phyloP scores from a whole-genome alignment of 2,888 invertebrate species.

The Frankliniella intonsa region DNA sequence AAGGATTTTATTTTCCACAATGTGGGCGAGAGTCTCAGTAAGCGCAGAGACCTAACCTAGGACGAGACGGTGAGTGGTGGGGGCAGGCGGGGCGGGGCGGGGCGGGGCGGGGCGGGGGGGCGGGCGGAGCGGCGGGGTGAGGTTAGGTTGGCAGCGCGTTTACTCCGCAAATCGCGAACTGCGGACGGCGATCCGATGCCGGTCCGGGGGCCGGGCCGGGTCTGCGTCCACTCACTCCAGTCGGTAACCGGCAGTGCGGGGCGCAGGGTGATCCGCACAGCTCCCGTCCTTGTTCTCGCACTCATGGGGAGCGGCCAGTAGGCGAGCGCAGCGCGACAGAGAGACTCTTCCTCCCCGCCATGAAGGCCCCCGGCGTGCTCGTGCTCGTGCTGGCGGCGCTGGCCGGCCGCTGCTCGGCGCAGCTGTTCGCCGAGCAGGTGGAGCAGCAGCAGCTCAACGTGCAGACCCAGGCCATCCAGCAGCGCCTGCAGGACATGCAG shows the following conservation, averaged over 20 bases:
- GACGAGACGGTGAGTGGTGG: no score
- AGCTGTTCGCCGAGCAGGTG: slow-evolving; percentile 42
- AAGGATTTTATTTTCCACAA: no score
- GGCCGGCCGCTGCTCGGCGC: slow-evolving; percentile 38
- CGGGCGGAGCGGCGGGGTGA: background rate
- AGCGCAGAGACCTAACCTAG: no score
- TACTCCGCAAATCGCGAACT: background rate
- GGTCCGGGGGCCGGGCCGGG: no score
- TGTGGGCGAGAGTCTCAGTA: no score
- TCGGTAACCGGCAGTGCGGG: background rate
- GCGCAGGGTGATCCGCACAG: background rate
- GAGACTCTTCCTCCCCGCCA: background rate
- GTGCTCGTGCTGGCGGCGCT: slow-evolving; percentile 32
- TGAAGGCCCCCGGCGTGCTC: background rate
- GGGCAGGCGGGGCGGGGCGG: background rate
- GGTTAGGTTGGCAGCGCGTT: background rate
- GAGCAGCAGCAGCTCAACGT: slow-evolving; percentile 42
- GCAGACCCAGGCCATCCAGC: slow-evolving; percentile 44
- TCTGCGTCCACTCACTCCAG: no score
- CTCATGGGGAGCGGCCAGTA: background rate
- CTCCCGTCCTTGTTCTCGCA: background rate
- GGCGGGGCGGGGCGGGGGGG: background rate
- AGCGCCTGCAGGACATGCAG: slow-evolving; percentile 42
- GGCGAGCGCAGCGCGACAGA: background rate
- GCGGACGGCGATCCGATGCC: no score